Evolutionary conservation across 2,888 invertebrate species (phyloP).

Genomic region (Emesis furor): DNA sequence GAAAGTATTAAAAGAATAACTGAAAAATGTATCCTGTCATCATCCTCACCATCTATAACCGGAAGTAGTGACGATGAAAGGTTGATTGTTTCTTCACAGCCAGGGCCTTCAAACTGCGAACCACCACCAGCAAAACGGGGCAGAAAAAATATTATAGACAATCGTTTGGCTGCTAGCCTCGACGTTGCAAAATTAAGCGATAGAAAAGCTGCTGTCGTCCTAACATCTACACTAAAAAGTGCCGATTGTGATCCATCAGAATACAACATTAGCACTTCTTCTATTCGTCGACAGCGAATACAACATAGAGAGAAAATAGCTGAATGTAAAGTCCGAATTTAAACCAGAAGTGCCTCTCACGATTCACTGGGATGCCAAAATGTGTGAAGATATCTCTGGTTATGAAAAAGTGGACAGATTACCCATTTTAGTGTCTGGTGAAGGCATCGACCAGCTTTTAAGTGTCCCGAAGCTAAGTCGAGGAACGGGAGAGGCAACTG

Average conservation of each 20-base stretch:
- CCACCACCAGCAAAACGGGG: not conserved
- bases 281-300: not conserved
- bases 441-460: not conserved
- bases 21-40: too few species aligned
- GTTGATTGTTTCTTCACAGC: too few species aligned
- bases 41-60: too few species aligned
- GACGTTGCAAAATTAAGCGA: not conserved
- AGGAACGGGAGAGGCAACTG: not conserved
- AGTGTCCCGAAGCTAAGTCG: not conserved
- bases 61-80: too few species aligned
- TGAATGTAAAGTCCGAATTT: not conserved
- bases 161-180: not conserved
- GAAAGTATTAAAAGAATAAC: too few species aligned
- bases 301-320: not conserved
- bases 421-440: not conserved
- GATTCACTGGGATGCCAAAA: not conserved
- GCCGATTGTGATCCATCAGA: not conserved
- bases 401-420: not conserved
- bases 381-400: constrained; percentile 3
- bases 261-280: not conserved
- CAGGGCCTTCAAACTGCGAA: too few species aligned
- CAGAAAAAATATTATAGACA: not conserved
- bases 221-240: not conserved
- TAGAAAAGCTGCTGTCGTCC: not conserved
- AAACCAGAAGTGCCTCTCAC: not conserved